Percentiles rank a stretch among this genome's conserved stretches.
Evolutionary conservation across 92 coral and sea anemone species (phyloP).

Genomic region (Zoanthus sociatus): DNA sequence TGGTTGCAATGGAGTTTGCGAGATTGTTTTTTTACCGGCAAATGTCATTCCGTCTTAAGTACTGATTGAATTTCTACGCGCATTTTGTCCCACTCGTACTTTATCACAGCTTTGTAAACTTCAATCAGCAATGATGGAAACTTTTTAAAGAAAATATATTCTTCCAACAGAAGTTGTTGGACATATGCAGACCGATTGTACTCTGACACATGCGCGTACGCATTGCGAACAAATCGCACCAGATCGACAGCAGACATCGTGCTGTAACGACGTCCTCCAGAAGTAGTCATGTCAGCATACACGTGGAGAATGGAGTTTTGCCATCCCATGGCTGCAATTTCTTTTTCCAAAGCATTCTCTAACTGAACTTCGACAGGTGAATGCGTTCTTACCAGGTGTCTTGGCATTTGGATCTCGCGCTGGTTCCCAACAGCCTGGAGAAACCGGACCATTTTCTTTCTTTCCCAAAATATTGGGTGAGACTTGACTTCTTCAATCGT

Average conservation of each 20-base stretch:
- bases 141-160: conserved; percentile 50
- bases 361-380: conserved; percentile 8
- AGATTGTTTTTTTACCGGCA: neutral
- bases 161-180: conserved; percentile 31
- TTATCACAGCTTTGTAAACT: conserved; percentile 54
- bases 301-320: neutral
- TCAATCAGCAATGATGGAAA: conserved; percentile 67
- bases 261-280: conserved; percentile 28
- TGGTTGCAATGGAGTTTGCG: neutral
- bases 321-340: neutral
- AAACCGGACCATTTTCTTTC: conserved; percentile 22
- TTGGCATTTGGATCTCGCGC: conserved; percentile 18
- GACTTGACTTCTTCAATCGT: neutral
- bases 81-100: conserved; percentile 51
- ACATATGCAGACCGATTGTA: conserved; percentile 14
- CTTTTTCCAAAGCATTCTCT: conserved; percentile 18
- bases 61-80: conserved; percentile 22
- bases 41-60: neutral
- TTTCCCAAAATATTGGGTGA: conserved; percentile 35
- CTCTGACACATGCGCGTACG: conserved; percentile 59
- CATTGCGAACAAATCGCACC: conserved; percentile 62
- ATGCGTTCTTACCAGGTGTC: neutral
- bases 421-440: conserved; percentile 46
- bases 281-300: conserved; percentile 36
- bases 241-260: conserved; percentile 62